Evolutionary conservation across 2,888 invertebrate genomes (phyloP), one percentile per base, ranked within the genome.

Genomic region (Hypomecis atomaria): DNA sequence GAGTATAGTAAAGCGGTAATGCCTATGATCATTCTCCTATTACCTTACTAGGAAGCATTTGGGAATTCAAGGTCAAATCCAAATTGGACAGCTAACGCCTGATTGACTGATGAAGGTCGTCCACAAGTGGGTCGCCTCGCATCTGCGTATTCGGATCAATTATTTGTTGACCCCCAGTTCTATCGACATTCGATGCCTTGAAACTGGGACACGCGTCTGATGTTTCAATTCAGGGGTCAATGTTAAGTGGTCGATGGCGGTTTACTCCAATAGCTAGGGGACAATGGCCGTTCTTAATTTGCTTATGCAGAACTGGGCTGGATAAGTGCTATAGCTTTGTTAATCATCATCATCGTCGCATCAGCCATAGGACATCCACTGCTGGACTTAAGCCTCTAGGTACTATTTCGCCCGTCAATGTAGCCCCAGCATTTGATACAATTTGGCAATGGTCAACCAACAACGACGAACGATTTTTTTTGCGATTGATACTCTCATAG

Each of bases 121-220:
- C 38, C 58, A 23, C 45, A 85, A 85, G 72, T 85, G 75, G 85
- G 81, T 61, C 82, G 74, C 76, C 73, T 72, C 71, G 74, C 76
- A 74, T 72, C 71, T 73, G 73, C 52, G 60, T 68, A 66, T 67
- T 48, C 45, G 62, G 82, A 76, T 87, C 88, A 89, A 89, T 88
- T 87, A 83, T 79, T 76, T 80, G 81, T 87, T 89, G 85, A 88
- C 89, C 88, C 74, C 61, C 44, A 66, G 52, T 60, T 61, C 66
- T 82, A 88, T 88, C 82, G 87, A 78, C 83, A 85, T 86, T 82
- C 78, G 78, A 88, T 88, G 78, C 57, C 13, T 65, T 49, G 34
- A 10, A 79, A 76, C 72, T 84, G 72, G 81, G 77, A 59, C 54
- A 43, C 9, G 54, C 78, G 70, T 73, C 68, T 78, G 75, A 73